Base-by-base conservation (phyloP, 2,888 invertebrate genomes). In the Melieria picta region DNA sequence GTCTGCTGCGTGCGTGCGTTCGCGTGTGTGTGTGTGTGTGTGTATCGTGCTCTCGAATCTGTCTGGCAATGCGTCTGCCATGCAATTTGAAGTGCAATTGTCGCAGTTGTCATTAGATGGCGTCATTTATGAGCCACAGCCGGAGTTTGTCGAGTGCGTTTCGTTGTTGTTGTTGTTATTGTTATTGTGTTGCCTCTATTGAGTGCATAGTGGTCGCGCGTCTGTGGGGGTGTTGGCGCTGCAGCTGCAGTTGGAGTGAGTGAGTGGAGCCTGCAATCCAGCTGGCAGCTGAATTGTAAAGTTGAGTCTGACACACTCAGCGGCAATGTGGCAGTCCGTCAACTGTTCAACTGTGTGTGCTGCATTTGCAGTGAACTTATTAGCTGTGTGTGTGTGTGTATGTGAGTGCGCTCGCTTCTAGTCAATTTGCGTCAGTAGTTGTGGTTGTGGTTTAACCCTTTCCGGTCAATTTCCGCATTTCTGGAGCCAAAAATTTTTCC, bases 41-140 rank as follows among this genome's bases (percentile, higher is more conserved):
- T 50, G 60, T 57, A 62, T 69, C 69, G 56, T 55, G 45, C 69
- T 61, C 69, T 70, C 57, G 64, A 64, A 70, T 70, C 69, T 70
- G 69, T 70, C 69, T 70, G 69, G 69, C 69, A 70, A 70, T 70
- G 69, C 69, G 69, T 70, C 69, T 70, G 69, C 69, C 50, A 58
- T 64, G 43, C 69, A 70, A 70, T 64, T 70, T 70, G 64, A 70
- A 70, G 69, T 70, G 58, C 60, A 70, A 64, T 70, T 69, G 69
- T 69, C 63, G 69, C 63, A 63, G 69, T 69, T 69, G 69, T 69
- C 69, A 69, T 56, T 69, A 56, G 69, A 69, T 69, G 69, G 69
- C 69, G 69, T 69, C 69, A 69, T 55, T 67, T 67, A 67, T 52
- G 67, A 58, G 67, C 67, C 67, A 67, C 67, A 67, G 60, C 58